Conservation (phyloP, 2,888 invertebrate species). For the Caenorhabditis virilis region DNA sequence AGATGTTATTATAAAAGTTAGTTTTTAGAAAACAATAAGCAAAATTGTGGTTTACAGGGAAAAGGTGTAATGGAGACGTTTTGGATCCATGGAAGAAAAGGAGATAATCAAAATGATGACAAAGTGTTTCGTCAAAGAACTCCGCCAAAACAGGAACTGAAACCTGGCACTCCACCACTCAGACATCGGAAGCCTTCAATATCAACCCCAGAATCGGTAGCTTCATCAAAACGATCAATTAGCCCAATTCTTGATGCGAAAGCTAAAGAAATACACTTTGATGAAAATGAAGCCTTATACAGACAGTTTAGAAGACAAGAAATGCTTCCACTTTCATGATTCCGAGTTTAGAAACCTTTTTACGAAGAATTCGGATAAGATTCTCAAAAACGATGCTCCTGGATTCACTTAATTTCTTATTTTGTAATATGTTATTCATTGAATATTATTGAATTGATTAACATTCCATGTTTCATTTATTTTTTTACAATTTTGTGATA, state of each 20-base stretch:
- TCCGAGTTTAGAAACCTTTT: not conserved
- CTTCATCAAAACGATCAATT: constrained; percentile 19
- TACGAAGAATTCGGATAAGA: too few species aligned
- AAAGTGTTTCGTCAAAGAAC: constrained; percentile 14
- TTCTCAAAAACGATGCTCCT: too few species aligned
- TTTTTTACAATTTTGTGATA: too few species aligned
- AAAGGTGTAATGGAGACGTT: constrained; percentile 61
- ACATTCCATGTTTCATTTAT: too few species aligned
- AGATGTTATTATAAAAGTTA: constrained; percentile 66
- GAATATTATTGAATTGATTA: too few species aligned
- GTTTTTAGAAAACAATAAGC: not conserved
- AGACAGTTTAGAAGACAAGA: constrained; percentile 27
- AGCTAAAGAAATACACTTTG: constrained; percentile 17
- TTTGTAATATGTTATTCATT: too few species aligned
- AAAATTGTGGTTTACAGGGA: constrained; percentile 16
- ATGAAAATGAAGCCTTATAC: constrained; percentile 31
- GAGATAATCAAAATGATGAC: not conserved
- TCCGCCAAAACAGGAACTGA: constrained; percentile 5
- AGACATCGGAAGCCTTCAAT: constrained; percentile 11
- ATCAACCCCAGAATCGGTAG: constrained; percentile 4
- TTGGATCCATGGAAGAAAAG: constrained; percentile 42
- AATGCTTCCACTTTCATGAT: constrained; percentile 27
- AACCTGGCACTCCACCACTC: not conserved
- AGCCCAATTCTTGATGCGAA: constrained; percentile 31
- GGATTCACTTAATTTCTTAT: too few species aligned